Conservation (phyloP, 2,797 vertebrate genomes). For the Protonibea diacanthus region DNA sequence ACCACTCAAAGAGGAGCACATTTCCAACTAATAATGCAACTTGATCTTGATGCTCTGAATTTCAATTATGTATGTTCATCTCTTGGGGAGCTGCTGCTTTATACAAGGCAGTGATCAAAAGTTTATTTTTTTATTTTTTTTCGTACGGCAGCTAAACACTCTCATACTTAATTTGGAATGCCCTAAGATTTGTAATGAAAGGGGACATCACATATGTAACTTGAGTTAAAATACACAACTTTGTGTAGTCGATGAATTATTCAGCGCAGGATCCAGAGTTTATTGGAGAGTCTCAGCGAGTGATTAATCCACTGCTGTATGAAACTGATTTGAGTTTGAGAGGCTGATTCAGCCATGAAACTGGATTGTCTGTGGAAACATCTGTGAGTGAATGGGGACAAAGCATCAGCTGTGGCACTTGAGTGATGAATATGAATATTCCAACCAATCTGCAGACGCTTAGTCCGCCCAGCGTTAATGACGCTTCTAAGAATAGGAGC, state of each 20-base stretch:
- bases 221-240: slow-evolving; percentile 42
- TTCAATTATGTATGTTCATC: slow-evolving; percentile 51
- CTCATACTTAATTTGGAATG: slow-evolving; percentile 39
- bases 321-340: slow-evolving; percentile 49
- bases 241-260: slow-evolving; percentile 45
- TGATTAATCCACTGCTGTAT: slow-evolving; percentile 55
- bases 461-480: slow-evolving; percentile 40
- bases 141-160: slow-evolving; percentile 27
- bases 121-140: neutral
- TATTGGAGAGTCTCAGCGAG: slow-evolving; percentile 30
- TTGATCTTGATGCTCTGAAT: slow-evolving; percentile 40
- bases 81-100: slow-evolving; percentile 33
- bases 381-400: slow-evolving; percentile 53
- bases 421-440: slow-evolving; percentile 58
- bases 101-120: slow-evolving; percentile 39
- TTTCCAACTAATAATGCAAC: slow-evolving; percentile 45
- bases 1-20: slow-evolving; percentile 17
- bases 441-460: slow-evolving; percentile 46
- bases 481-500: slow-evolving; percentile 48
- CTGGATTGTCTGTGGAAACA: slow-evolving; percentile 54
- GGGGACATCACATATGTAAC: slow-evolving; percentile 30
- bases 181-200: slow-evolving; percentile 30
- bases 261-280: slow-evolving; percentile 37
- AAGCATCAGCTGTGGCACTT: slow-evolving; percentile 66
- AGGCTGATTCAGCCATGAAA: slow-evolving; percentile 52